Percentiles rank a stretch among this genome's conserved stretches.
Evolutionary conservation across 2,113 vertebrate genomes (phyloP).

Genomic region (Oreochromis niloticus): DNA sequence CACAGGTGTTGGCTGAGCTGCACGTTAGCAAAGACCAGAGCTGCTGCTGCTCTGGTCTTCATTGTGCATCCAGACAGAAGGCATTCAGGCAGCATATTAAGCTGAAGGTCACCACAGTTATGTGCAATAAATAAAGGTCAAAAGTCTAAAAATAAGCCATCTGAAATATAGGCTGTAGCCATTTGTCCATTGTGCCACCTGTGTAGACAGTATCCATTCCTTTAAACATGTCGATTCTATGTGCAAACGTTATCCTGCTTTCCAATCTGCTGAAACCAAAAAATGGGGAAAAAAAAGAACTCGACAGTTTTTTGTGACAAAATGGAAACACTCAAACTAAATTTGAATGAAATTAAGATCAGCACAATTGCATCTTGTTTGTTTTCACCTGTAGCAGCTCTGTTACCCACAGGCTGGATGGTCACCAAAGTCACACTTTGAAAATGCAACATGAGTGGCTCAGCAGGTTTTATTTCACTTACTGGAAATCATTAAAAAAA

Average conservation of each 20-base stretch:
- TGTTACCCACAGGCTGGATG: no score
- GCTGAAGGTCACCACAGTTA: background rate
- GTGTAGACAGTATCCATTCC: rapidly evolving
- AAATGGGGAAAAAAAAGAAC: background rate
- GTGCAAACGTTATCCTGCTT: no score
- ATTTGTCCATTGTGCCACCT: background rate
- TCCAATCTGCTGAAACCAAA: background rate
- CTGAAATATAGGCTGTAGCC: background rate
- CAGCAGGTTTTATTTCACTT: background rate
- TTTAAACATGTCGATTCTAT: background rate
- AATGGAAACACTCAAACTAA: background rate
- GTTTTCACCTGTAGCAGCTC: background rate
- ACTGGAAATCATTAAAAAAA: rapidly evolving
- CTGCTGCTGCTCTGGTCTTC: background rate
- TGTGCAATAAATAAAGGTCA: background rate
- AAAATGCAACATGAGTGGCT: background rate
- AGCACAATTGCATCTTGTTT: background rate
- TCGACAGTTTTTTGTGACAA: rapidly evolving
- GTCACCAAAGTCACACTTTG: background rate
- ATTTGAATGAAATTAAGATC: rapidly evolving
- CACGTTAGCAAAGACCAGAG: background rate
- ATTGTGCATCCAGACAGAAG: background rate
- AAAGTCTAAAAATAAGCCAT: background rate
- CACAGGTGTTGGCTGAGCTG: background rate
- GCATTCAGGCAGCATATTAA: background rate